Evolutionary conservation across 2,888 invertebrate genomes (phyloP), one percentile per base, ranked within the genome.

Genomic region (Eupithecia subumbrata): DNA sequence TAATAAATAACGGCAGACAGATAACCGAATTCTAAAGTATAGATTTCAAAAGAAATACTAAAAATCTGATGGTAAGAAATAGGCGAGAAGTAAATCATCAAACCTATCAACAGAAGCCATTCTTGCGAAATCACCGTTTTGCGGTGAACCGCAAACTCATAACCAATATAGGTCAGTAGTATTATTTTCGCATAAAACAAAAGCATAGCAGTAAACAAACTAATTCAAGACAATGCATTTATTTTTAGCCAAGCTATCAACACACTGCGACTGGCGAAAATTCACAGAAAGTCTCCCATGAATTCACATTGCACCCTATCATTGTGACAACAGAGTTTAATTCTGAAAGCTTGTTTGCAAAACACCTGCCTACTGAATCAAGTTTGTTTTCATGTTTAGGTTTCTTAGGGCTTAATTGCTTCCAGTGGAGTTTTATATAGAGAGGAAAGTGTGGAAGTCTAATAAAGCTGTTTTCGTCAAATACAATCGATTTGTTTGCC

Each of bases 401-500:
- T 52, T 9, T 52, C 56, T 56, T 22, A 1, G 9, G 22, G 60
- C 25, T 25, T 25, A 25, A 25, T 60, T 60, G 22, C 56, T 11
- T 56, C 22, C 25, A 12, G 25, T 60, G 22, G 25, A 60, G 5
- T 60, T 56, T 14, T 25, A 22, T 60, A 14, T 12, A 60, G 60
- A 1, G 25, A 16, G 68, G 16, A 16, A 25, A 68, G 68, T 45
- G 5, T 25, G 43, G 43, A 68, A 40, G 11, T 68, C 40, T 2
- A 40, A 68, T 68, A 43, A 43, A 68, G 11, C 43, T 40, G n/a
- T 67, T 68, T 22, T 25, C 43, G 22, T 68, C 68, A 45, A 14
- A 45, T 25, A 40, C 43, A 86, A 87, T 87, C 83, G 80, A 86
- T 87, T 85, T 88, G 86, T 86, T 87, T 86, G 81, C 74, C 69